A percentile compares a stretch with the other conserved stretches of the same genome.
Evolutionary conservation across 2,113 vertebrate species (phyloP).

Genomic region (Buteo buteo): DNA sequence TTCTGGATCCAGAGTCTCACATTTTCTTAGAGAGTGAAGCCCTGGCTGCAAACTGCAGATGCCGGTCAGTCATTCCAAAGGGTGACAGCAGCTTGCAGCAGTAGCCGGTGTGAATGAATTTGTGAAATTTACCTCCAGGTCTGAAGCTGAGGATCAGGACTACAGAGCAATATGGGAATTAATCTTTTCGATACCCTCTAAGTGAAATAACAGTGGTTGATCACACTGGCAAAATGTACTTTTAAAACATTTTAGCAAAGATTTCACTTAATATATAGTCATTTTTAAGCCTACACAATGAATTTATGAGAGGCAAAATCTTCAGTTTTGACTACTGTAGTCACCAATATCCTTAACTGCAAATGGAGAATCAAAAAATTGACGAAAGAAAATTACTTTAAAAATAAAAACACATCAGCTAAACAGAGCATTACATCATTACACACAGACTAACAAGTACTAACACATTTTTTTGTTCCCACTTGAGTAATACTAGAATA

Average conservation of each 20-base stretch:
- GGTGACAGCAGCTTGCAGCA: not conserved
- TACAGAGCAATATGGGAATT: not conserved
- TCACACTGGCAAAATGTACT: not conserved
- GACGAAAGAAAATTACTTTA: not conserved
- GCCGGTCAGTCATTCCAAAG: not conserved
- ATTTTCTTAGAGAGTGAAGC: not conserved
- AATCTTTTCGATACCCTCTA: not conserved
- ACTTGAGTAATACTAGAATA: not conserved
- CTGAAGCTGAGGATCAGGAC: not conserved
- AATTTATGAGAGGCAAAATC: not conserved
- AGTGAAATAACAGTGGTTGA: not conserved
- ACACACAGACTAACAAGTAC: not conserved
- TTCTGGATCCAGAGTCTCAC: not conserved
- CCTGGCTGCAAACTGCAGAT: not conserved
- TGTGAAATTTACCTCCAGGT: not conserved
- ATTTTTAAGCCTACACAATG: not conserved
- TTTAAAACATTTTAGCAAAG: not conserved
- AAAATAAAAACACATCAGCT: not conserved
- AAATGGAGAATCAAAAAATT: not conserved
- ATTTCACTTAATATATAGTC: not conserved
- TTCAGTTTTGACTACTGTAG: not conserved
- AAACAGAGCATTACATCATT: not conserved
- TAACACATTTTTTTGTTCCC: not conserved
- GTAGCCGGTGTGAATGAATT: fast-evolving
- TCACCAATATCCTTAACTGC: not conserved